Conservation (phyloP, 92 coral and sea anemone genomes). For the Porites cylindrica region DNA sequence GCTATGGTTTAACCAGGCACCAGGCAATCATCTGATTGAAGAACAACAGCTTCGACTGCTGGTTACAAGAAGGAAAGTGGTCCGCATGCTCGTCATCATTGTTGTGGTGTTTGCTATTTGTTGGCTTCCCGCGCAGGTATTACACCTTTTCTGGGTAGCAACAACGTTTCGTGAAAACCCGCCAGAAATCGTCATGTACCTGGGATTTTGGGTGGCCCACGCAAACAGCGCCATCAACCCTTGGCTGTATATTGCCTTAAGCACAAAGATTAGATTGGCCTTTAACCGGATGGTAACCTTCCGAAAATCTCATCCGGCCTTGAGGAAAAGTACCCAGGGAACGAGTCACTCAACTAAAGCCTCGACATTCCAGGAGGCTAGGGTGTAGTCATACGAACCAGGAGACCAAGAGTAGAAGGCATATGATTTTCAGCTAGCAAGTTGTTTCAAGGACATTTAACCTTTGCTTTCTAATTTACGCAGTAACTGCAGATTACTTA, state of each 20-base stretch:
- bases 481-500: too few relatives aligned
- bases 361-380: too few relatives aligned
- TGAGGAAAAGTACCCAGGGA: too few relatives aligned
- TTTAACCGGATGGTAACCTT: too few relatives aligned
- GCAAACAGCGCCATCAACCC: constrained; percentile 28
- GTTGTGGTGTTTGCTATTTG: constrained; percentile 7
- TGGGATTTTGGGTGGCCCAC: not conserved
- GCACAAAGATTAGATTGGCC: constrained; percentile 1
- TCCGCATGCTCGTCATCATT: constrained; percentile 16
- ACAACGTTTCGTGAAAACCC: not conserved
- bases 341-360: too few relatives aligned
- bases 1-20: not conserved
- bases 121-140: constrained; percentile 6
- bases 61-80: not conserved
- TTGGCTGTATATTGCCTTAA: constrained; percentile 11
- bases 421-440: too few relatives aligned
- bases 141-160: not conserved
- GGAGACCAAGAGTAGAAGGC: too few relatives aligned
- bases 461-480: too few relatives aligned
- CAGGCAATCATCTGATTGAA: not conserved
- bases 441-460: too few relatives aligned
- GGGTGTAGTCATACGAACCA: too few relatives aligned
- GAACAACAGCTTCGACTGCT: not conserved
- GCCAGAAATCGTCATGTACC: not conserved
- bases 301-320: too few relatives aligned